Evolutionary conservation across 2,797 vertebrate genomes (phyloP), one percentile per base, ranked within the genome.

Genomic region (Varecia variegata): DNA sequence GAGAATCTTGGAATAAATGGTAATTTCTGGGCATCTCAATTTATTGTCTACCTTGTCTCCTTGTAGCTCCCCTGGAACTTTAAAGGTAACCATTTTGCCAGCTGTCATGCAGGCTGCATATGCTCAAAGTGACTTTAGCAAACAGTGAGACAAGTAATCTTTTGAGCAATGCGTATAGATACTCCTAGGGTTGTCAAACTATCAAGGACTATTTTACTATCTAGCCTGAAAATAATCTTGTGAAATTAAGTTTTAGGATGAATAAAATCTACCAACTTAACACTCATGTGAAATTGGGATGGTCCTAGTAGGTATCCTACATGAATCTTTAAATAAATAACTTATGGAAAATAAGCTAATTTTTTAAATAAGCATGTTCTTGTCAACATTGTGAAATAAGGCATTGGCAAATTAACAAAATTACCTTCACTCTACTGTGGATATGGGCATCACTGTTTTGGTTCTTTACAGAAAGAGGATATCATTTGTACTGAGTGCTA

Each of bases 251-350:
- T 54, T 40, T 92, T 77, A 85, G 67, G 47, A 50, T 2, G 11
- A 93, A 70, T 91, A 45, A 45, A 96, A 83, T 86, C 58, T 80
- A 80, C 21, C 45, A 92, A 67, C n/a, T 94, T 87, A 80, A 71
- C 60, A 65, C 73, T 68, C 58, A 76, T 38, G 76, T 65, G 67
- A 96, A 90, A 90, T 85, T 65, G n/a, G 20, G 47, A 58, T n/a
- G 45, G 21, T 54, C 65, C 32, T 87, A 27, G 14, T 23, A 8
- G 30, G 17, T 25, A 54, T 52, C 11, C 18, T 47, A 32, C 70
- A n/a, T n/a, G 40, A 95, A 92, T 43, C 45, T 93, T 95, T 74
- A 58, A 84, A 74, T 35, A 32, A 1, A 27, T 9, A 60, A 47
- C 43, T 43, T 76, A 45, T 54, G 54, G 40, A 45, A n/a, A 86